Evolutionary conservation across 2,888 invertebrate species (phyloP), one percentile per base, ranked within the genome.

Genomic region (Andrena marginata): DNA sequence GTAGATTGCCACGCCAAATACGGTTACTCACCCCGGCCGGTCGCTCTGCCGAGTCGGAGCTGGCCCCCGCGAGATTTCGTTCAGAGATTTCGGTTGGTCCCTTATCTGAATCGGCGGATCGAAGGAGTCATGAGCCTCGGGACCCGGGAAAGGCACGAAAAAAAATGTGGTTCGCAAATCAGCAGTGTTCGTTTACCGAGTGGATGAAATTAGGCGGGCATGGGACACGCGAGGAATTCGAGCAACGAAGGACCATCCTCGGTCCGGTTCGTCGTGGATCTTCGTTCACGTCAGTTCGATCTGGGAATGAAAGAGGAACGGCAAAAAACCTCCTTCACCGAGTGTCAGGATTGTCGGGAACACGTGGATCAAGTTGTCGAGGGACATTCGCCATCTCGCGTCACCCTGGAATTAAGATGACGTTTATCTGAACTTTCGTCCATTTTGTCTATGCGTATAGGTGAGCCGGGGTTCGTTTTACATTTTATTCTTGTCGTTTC

Each of bases 101-200:
- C 86, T 90, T 91, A 90, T 91, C 91, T 88, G 65, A 80, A 87
- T 86, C 87, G 77, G 73, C 82, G 78, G 87, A 90, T 92, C 91
- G 90, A 86, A 88, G 86, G 78, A 77, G 80, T 84, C 80, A 79
- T 59, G 56, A 80, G 64, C 63, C 63, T 54, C 54, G 67, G 42
- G 42, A 42, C 42, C 1, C 42, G 42, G 42, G 42, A 71, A 51
- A 81, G 60, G 8, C 20, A 29, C 20, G 60, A 74, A n/a, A 73
- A 69, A 77, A 75, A 29, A 16, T 8, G 29, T 51, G 31, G 42
- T 49, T n/a, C 13, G 20, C 29, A 26, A 59, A 60, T 26, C 35
- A 10, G 10, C 29, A 23, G 48, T 60, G 64, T 76, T 80, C 78
- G 76, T 77, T 70, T 67, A 54, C 75, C 72, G 56, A 69, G 64